Evolutionary conservation across 2,113 vertebrate species (phyloP).

Genomic region (Rousettus leschenaultii): DNA sequence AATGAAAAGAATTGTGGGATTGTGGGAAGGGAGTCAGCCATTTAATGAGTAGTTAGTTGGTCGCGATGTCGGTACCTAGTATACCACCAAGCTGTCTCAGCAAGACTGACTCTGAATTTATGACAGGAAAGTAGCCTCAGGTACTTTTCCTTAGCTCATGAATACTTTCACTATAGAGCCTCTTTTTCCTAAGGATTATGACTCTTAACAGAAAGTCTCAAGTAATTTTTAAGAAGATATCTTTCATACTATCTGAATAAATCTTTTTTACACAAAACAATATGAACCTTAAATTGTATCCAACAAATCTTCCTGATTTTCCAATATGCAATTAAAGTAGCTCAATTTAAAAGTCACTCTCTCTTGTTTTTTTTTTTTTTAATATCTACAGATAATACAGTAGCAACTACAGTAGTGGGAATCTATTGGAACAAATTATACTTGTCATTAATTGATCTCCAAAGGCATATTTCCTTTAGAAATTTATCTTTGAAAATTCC

Average conservation of each 20-base stretch:
- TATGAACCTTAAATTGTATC: conserved; percentile 8
- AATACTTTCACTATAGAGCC: not conserved
- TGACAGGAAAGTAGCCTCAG: not conserved
- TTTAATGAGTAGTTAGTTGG: not conserved
- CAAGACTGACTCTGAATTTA: not conserved
- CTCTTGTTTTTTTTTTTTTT: not conserved
- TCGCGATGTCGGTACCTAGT: not conserved
- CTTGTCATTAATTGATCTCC: not conserved
- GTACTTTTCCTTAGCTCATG: not conserved
- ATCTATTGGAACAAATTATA: not conserved
- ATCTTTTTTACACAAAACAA: not conserved
- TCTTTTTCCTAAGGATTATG: not conserved
- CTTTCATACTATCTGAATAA: not conserved
- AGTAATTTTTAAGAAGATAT: not conserved
- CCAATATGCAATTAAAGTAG: not conserved
- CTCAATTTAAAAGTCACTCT: not conserved
- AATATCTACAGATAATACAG: not conserved
- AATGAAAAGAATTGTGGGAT: not conserved
- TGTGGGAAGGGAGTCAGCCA: not conserved
- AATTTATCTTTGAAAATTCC: not conserved
- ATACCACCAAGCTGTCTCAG: not conserved
- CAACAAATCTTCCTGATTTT: conserved; percentile 2
- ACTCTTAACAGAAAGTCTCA: not conserved
- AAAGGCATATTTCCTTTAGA: conserved; percentile 15
- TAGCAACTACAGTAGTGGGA: not conserved